Percentiles rank a stretch among this genome's conserved stretches.
phyloP scores from a whole-genome alignment of 2,113 vertebrate genomes.

The Istiophorus platypterus region DNA sequence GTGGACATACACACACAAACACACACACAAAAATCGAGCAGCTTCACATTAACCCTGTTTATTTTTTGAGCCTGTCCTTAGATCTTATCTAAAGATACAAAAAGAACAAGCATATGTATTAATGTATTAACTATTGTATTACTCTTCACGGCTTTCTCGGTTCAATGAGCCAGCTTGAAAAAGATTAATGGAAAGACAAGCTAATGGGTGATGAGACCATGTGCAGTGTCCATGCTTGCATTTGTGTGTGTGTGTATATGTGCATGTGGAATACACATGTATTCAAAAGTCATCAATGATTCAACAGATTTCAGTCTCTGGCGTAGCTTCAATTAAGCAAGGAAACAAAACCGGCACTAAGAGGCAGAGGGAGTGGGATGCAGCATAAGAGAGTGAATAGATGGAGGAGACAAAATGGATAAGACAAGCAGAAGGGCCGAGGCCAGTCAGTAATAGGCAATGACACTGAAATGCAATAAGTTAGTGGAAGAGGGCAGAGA shows the following conservation, averaged over 20 bases:
- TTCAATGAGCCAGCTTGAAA: slow-evolving; percentile 1
- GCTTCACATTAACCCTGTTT: slow-evolving; percentile 5
- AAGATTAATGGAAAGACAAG: slow-evolving; percentile 20
- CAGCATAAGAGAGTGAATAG: slow-evolving; percentile 47
- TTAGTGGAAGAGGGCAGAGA: slow-evolving; percentile 29
- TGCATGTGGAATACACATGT: neutral
- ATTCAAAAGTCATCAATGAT: slow-evolving; percentile 62
- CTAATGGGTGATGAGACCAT: slow-evolving; percentile 31
- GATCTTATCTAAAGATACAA: slow-evolving; percentile 6
- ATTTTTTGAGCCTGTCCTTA: slow-evolving; percentile 2
- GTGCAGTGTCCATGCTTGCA: neutral
- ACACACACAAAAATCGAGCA: slow-evolving; percentile 10
- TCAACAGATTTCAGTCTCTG: slow-evolving; percentile 43
- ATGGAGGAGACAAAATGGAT: slow-evolving; percentile 62
- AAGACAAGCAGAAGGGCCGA: slow-evolving; percentile 57
- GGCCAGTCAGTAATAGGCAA: slow-evolving; percentile 42
- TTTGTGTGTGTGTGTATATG: neutral
- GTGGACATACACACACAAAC: slow-evolving; percentile 9
- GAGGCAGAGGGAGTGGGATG: slow-evolving; percentile 50
- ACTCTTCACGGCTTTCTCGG: neutral
- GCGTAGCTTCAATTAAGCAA: slow-evolving; percentile 53
- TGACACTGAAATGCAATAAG: slow-evolving; percentile 49
- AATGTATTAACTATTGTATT: neutral
- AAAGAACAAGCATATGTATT: slow-evolving; percentile 18
- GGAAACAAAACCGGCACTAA: slow-evolving; percentile 55